Base-by-base conservation (phyloP, 2,113 vertebrate genomes). In the Psilopsiagon aymara region DNA sequence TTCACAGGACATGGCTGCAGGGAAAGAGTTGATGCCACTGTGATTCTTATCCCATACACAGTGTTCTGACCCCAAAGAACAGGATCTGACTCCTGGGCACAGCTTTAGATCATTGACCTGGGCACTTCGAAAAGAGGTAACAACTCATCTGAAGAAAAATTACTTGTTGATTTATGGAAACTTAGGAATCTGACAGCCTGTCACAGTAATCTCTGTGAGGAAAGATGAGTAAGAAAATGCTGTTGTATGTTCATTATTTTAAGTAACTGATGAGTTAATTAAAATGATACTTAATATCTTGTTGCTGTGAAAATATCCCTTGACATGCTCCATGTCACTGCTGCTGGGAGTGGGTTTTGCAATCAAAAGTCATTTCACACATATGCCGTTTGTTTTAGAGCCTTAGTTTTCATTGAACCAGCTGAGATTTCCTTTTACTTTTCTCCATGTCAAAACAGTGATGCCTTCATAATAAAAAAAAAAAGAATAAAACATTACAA, bases 1-100 rank as follows among this genome's bases (percentile, higher is more conserved):
- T 74, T 55, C 35, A 23, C 13, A 18, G n/a, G 41, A 14, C 3
- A 49, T 1, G 24, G 16, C 20, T 17, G 25, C 0, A 1, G 9
- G 23, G 15, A 76, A 79, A 14, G 39, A 57, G 6, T 14, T 89
- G 60, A 10, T 70, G 33, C 10, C 28, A 11, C 24, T 31, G 27
- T 2, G 14, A 31, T 8, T 5, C 33, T 37, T 55, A 15, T 35
- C 5, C 10, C 43, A 17, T 23, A 10, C 3, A 33, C 55, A 82
- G 17, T 10, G 3, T 3, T 3, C 16, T 59, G 63, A 69, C 15
- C 24, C n/a, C 2, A 15, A 6, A n/a, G 25, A 35, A 1, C 2
- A 7, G 8, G 10, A 6, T 80, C 33, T 51, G 18, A 24, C 7
- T 51, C 17, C 62, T 43, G 52, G 10, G 25, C 2, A 2, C 4